Evolutionary conservation across 2,113 vertebrate genomes (phyloP), one percentile per base, ranked within the genome.

Genomic region (Regulus satrapa): DNA sequence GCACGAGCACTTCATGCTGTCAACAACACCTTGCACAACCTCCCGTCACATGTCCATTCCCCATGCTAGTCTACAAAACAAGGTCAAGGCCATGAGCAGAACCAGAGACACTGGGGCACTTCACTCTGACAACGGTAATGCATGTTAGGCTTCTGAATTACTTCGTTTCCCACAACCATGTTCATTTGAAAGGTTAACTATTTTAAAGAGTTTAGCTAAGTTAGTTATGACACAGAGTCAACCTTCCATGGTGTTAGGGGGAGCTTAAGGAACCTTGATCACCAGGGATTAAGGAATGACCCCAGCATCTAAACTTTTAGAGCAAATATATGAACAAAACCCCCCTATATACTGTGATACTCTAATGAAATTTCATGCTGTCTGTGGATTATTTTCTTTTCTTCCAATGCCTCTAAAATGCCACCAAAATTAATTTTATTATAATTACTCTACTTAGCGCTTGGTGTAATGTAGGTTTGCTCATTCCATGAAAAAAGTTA

Each of bases 61-160:
- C 20, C 29, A 28, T 0, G 0, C 29, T 24, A 34, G 41, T 18
- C 55, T 49, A 38, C 28, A 66, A 68, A 88, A 62, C 0, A 1
- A 72, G 29, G 69, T 36, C 55, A 76, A 59, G 75, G 36, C 21
- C 38, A 55, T 31, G 14, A 80, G 54, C 12, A 56, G 74, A 82
- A n/a, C 31, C 79, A 58, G 26, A 43, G 25, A 71, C 28, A n/a
- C 10, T 8, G 34, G 29, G 25, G 31, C 63, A 85, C 36, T 76
- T 49, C 43, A 38, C 26, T 69, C 38, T 41, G n/a, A 17, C 54
- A 87, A 72, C 16, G 25, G 31, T 16, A 77, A 77, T 9, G 24
- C 9, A 12, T 17, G 14, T 11, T 14, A 63, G 11, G 16, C 36
- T 74, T 79, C 12, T n/a, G 32, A 88, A 78, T 24, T n/a, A 45